These are phyloP conservation scores for Gonioctena quinquepunctata DNA, from an alignment of 1,140 invertebrate genomes.

Conservation along the genomic window DNA sequence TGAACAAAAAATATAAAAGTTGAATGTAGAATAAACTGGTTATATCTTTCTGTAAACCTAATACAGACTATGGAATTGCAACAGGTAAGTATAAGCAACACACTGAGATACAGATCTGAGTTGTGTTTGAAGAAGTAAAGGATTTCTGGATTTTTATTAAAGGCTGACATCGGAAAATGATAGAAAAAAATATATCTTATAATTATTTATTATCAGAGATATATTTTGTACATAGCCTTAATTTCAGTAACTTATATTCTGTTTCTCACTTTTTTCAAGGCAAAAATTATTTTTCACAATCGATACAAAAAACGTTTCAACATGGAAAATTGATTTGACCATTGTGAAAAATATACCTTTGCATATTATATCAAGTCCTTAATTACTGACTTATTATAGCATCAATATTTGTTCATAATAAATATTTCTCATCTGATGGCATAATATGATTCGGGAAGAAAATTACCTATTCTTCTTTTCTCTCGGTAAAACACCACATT, in stretches of 20 bases:
- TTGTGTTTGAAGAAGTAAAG: no score
- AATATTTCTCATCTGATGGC: background rate
- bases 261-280: background rate
- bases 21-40: no score
- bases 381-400: background rate
- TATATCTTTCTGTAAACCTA: no score
- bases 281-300: background rate
- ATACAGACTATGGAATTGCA: no score
- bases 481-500: background rate
- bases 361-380: background rate
- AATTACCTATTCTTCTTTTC: background rate
- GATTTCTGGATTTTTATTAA: no score
- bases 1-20: no score
- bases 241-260: background rate
- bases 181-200: background rate
- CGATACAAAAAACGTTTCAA: background rate
- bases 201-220: slow-evolving; percentile 5
- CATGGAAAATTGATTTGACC: background rate
- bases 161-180: background rate
- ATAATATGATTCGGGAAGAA: background rate
- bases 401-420: background rate
- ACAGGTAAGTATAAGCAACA: no score
- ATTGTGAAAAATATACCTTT: background rate
- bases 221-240: slow-evolving; percentile 13
- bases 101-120: no score